Evolutionary conservation across 2,888 invertebrate species (phyloP), one percentile per base, ranked within the genome.

Genomic region (Harpalus rubripes): DNA sequence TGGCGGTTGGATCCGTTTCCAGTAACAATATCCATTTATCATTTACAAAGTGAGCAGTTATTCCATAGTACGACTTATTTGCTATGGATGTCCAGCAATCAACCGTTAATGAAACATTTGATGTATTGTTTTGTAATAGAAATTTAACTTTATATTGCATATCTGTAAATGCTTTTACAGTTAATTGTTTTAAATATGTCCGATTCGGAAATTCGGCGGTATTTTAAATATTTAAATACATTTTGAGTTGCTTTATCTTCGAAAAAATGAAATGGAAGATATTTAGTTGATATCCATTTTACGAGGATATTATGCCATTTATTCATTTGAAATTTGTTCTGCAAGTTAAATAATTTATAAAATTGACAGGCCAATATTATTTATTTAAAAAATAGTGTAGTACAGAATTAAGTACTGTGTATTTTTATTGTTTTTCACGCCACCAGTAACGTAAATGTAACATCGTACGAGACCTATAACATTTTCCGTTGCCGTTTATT

Each of bases 31-130:
- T n/a, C n/a, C n/a, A n/a, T n/a, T n/a, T n/a, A n/a, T n/a, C 15
- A 80, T 87, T 83, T 7, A 87, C 65, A 15, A 82, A 87, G 85
- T 87, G 86, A 16, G 81, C 85, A 3, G 86, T 86, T 4, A 87
- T 59, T 26, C 79, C 59, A 22, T 79, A 59, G 10, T 26, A 79
- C n/a, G 59, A 79, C 16, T 79, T 79, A 16, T 56, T 56, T 39
- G 56, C 52, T 52, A 78, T 78, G 3, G 58, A 78, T 18, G 79
- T 86, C 86, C 86, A 86, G 0, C 83, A 86, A 81, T 87, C 86
- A 2, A 86, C 56, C 7, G 86, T 63, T 16, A 63, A 63, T 18
- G 63, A 63, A 5, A 63, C 22, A 22, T 63, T 63, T 10, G 63
- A 63, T 44, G 7, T 44, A 22, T 18, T 22, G 18, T 63, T 63